A percentile compares a stretch with the other conserved stretches of the same genome.
These are phyloP conservation scores for Venturia canescens DNA, from an alignment of 1,140 invertebrate species.

Conservation along the genomic window DNA sequence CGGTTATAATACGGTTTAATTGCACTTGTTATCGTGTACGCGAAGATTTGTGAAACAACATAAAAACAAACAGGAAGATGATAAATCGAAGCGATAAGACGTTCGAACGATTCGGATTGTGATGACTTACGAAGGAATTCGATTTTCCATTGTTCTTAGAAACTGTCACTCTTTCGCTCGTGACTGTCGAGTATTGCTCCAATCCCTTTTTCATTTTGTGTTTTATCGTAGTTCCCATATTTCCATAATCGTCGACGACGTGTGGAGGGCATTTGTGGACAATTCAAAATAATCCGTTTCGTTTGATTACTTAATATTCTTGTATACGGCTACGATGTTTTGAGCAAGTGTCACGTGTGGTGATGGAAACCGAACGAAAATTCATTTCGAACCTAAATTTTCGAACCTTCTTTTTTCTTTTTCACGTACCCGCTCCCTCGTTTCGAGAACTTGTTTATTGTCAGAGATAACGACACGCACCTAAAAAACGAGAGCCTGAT, in stretches of 20 bases:
- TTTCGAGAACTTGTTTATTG: too few species aligned
- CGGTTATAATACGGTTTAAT: conserved; percentile 50
- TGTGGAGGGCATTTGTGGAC: conserved; percentile 27
- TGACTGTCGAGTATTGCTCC: background rate
- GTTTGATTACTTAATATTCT: too few species aligned
- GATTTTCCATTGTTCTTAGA: background rate
- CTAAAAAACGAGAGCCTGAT: too few species aligned
- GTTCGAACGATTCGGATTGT: background rate
- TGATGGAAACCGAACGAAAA: background rate
- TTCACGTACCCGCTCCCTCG: background rate
- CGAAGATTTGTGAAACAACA: conserved; percentile 6
- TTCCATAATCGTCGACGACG: background rate
- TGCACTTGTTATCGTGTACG: conserved; percentile 52
- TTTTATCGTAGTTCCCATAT: background rate
- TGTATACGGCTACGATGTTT: background rate
- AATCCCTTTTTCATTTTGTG: background rate
- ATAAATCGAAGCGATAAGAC: conserved; percentile 35
- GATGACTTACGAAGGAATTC: too few species aligned
- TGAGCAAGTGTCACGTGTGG: conserved; percentile 10
- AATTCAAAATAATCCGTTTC: too few species aligned
- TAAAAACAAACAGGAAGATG: conserved; percentile 11
- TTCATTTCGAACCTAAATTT: too few species aligned
- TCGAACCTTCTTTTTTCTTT: background rate
- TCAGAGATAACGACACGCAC: too few species aligned
- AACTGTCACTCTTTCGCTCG: too few species aligned